Conservation (phyloP, 2,888 invertebrate species). For the Dicranocentrus wangi region DNA sequence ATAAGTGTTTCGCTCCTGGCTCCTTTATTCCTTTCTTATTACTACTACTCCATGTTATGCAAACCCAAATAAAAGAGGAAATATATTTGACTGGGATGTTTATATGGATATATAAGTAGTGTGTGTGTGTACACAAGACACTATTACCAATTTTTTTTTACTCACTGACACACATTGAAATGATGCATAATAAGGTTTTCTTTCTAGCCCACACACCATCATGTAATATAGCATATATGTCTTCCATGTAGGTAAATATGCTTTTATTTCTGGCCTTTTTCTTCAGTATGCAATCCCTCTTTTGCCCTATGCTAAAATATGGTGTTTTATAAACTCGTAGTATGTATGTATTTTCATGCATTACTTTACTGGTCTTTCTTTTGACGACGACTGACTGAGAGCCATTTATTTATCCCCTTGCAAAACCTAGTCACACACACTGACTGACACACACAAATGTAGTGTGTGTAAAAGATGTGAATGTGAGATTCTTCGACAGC, state of each 20-base stretch:
- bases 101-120: background rate
- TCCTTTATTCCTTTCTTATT: background rate
- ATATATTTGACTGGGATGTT: slow-evolving; percentile 41
- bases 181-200: slow-evolving; percentile 3
- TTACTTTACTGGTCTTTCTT: slow-evolving; percentile 34
- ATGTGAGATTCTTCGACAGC: slow-evolving; percentile 24
- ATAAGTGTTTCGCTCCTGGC: no score
- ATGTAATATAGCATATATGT: slow-evolving; percentile 11
- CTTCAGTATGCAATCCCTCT: slow-evolving; percentile 19
- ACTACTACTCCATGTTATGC: slow-evolving; percentile 9
- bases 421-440: slow-evolving; percentile 56
- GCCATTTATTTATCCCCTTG: slow-evolving; percentile 35
- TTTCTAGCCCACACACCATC: slow-evolving; percentile 28
- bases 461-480: slow-evolving; percentile 7
- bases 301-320: slow-evolving; percentile 1
- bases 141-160: background rate
- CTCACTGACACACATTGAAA: slow-evolving; percentile 24
- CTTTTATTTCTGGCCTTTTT: no score
- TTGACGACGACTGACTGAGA: no score
- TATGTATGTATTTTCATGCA: no score
- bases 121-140: slow-evolving; percentile 1
- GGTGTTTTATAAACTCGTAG: no score
- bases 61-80: slow-evolving; percentile 47
- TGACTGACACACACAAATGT: slow-evolving; percentile 34
- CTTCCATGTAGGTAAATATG: no score